Conservation (phyloP, 1,140 invertebrate species). For the Drosophila tsacasi region DNA sequence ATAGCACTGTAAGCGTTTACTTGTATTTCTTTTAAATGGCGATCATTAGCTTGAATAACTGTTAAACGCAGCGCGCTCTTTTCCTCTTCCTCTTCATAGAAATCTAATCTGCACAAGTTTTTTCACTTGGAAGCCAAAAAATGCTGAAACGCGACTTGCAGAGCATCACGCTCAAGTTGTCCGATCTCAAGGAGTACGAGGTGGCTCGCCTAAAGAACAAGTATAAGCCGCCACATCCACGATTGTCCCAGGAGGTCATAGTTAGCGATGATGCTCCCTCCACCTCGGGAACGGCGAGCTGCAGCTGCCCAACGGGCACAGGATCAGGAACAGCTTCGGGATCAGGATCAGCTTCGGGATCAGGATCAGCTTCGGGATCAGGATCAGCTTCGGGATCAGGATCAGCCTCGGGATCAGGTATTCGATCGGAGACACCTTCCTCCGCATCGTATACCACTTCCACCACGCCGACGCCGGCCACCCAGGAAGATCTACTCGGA, state of each 20-base stretch:
- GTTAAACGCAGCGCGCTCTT: not conserved
- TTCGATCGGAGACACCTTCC: constrained; percentile 38
- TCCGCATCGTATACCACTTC: constrained; percentile 38
- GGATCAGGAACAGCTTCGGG: constrained; percentile 9
- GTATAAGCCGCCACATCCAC: constrained; percentile 7
- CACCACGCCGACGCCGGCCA: constrained; percentile 56
- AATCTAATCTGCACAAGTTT: not conserved
- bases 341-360: not conserved
- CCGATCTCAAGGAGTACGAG: constrained; percentile 65
- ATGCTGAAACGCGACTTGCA: constrained; percentile 67
- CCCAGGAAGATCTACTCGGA: constrained; percentile 36
- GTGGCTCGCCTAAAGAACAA: constrained; percentile 51
- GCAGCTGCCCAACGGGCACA: constrained; percentile 12
- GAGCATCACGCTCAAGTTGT: constrained; percentile 50
- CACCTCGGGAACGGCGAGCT: constrained; percentile 40
- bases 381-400: not conserved
- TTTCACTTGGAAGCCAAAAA: not conserved
- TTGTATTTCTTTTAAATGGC: not conserved
- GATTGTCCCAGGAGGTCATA: constrained; percentile 26
- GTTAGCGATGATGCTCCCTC: constrained; percentile 38
- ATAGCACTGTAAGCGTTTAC: not conserved
- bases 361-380: not conserved
- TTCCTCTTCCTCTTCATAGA: not conserved
- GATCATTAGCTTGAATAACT: constrained; percentile 5
- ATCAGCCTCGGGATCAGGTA: not conserved